Percentiles rank a stretch among this genome's conserved stretches.
Conservation (phyloP, 2,888 invertebrate species). For the Priocnemis perturbator region DNA sequence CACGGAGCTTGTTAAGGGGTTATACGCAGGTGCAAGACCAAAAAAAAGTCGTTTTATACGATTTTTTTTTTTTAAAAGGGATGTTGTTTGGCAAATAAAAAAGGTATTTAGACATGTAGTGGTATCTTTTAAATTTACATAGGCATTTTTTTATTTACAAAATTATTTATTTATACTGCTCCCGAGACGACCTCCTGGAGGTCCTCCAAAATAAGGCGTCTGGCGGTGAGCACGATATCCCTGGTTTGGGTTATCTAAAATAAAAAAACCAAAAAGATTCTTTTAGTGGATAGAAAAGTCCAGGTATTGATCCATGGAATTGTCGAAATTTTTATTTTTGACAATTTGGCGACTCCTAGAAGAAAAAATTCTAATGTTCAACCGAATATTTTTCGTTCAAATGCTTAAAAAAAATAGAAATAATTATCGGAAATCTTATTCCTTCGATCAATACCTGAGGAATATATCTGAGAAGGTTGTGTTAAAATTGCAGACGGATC, state of each 20-base stretch:
- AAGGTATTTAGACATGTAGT: not conserved
- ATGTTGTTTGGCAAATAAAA: not conserved
- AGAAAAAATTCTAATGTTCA: not conserved
- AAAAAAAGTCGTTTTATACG: not conserved
- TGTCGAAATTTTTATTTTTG: constrained; percentile 1
- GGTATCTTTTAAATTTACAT: not conserved
- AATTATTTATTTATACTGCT: not conserved
- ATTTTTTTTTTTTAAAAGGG: not conserved
- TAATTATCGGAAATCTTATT: constrained; percentile 6
- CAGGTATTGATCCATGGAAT: not conserved
- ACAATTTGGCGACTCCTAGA: not conserved
- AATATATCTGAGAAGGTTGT: not conserved
- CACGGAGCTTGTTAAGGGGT: too few species aligned
- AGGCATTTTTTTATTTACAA: not conserved
- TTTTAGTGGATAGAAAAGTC: not conserved
- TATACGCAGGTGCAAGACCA: not conserved
- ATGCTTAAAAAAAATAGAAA: not conserved
- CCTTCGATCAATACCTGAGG: constrained; percentile 8
- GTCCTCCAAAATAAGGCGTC: not conserved
- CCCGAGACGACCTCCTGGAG: not conserved
- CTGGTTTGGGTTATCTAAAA: constrained; percentile 1
- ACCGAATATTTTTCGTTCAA: not conserved
- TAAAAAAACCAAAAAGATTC: constrained; percentile 1
- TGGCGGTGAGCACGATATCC: constrained; percentile 3
- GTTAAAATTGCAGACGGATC: constrained; percentile 16